Percentiles rank a stretch among this genome's conserved stretches.
Conservation (phyloP, 2,888 invertebrate species). For the Coleophora deauratella region DNA sequence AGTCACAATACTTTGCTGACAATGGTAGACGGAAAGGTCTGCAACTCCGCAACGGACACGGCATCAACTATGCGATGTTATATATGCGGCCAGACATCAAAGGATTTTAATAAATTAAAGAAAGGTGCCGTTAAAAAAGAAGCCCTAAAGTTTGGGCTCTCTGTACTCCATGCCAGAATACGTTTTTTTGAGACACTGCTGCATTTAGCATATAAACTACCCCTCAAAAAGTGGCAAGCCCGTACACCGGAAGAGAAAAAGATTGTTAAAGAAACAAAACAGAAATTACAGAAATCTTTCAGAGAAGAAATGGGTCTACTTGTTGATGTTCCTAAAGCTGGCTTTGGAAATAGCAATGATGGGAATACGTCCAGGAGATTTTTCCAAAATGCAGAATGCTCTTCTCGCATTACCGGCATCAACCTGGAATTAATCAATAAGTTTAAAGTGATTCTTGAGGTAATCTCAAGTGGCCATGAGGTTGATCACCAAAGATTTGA, state of each 20-base stretch:
- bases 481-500: constrained; percentile 8
- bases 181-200: neutral
- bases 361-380: constrained; percentile 23
- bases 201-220: neutral
- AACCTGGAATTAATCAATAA: constrained; percentile 24
- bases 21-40: neutral
- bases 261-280: neutral
- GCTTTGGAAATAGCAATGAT: constrained; percentile 13
- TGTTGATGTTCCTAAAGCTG: constrained; percentile 23
- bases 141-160: neutral
- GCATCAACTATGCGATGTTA: neutral
- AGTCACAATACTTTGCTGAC: neutral
- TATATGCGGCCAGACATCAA: neutral
- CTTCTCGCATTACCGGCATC: constrained; percentile 18
- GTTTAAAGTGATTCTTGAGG: too few species aligned
- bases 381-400: constrained; percentile 20
- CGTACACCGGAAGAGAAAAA: neutral
- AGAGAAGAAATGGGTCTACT: constrained; percentile 20
- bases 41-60: neutral
- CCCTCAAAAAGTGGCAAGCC: neutral
- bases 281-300: constrained; percentile 7
- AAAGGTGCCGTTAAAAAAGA: neutral
- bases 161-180: too few species aligned
- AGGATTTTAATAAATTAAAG: neutral
- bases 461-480: constrained; percentile 14